These are phyloP conservation scores for Myiozetetes cayanensis DNA, from an alignment of 2,113 vertebrate species.

Conservation along the genomic window DNA sequence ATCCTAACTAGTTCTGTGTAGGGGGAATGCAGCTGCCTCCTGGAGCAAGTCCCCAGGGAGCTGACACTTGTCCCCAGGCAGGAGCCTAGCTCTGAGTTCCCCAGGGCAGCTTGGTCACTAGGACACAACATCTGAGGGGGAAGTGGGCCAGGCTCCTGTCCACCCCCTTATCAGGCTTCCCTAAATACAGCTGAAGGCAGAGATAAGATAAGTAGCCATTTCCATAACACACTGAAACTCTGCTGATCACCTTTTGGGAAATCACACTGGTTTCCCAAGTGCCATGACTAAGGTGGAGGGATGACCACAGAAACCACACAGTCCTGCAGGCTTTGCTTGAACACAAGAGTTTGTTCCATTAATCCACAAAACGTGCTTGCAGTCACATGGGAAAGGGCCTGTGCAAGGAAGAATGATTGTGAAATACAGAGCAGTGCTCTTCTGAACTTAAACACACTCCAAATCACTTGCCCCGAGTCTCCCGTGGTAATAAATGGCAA, in stretches of 20 bases:
- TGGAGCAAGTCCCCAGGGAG: neutral
- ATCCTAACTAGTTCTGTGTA: neutral
- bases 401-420: neutral
- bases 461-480: slow-evolving; percentile 1
- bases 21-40: neutral
- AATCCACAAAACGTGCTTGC: neutral
- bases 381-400: neutral
- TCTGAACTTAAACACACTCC: slow-evolving; percentile 39
- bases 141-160: neutral
- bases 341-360: neutral
- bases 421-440: slow-evolving; percentile 1
- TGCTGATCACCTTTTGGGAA: neutral
- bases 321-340: neutral
- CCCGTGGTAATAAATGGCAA: neutral
- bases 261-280: neutral
- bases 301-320: neutral
- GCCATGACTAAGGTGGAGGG: neutral
- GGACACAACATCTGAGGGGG: neutral
- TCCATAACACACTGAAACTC: neutral
- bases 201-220: slow-evolving; percentile 10
- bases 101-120: neutral
- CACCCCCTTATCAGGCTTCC: neutral
- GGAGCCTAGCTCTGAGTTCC: neutral
- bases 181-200: neutral
- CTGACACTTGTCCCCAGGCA: neutral